phyloP scores from a whole-genome alignment of 35 echinoderm and acorn worm genomes.

The Lytechinus pictus region DNA sequence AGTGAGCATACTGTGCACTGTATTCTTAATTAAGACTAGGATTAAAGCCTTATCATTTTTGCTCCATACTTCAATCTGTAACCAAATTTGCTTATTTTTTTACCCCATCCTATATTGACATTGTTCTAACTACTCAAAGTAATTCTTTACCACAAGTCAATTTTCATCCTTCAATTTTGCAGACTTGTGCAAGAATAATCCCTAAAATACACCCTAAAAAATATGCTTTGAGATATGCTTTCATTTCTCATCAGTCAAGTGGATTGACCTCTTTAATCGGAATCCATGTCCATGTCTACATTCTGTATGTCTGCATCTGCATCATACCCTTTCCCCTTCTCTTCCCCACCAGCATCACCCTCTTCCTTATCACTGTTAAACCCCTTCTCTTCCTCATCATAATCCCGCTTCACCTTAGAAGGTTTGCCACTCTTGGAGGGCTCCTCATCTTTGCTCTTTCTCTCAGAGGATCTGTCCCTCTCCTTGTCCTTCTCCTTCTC shows the following conservation, averaged over 20 bases:
- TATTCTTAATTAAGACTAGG: no score
- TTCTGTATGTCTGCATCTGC: constrained; percentile 67
- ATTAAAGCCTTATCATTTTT: no score
- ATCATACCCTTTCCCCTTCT: constrained; percentile 41
- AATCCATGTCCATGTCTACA: constrained; percentile 88
- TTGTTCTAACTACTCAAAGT: background rate
- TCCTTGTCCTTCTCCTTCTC: constrained; percentile 49
- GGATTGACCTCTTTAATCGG: constrained; percentile 43
- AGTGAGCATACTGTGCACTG: no score
- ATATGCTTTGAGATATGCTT: background rate
- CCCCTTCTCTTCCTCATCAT: constrained; percentile 90
- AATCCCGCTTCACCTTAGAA: constrained; percentile 83
- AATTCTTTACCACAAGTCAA: background rate
- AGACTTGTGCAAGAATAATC: no score
- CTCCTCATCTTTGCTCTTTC: constrained; percentile 37
- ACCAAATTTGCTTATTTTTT: no score
- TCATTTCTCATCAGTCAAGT: background rate
- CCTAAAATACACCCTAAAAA: no score
- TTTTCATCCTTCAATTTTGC: no score
- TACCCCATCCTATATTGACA: background rate
- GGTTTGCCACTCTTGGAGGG: constrained; percentile 49
- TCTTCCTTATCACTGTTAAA: constrained; percentile 73
- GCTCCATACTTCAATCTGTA: no score
- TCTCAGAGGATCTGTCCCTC: constrained; percentile 4
- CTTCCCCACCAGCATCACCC: constrained; percentile 45